Evolutionary conservation across 2,888 invertebrate genomes (phyloP).

Genomic region (Melanchra persicariae): DNA sequence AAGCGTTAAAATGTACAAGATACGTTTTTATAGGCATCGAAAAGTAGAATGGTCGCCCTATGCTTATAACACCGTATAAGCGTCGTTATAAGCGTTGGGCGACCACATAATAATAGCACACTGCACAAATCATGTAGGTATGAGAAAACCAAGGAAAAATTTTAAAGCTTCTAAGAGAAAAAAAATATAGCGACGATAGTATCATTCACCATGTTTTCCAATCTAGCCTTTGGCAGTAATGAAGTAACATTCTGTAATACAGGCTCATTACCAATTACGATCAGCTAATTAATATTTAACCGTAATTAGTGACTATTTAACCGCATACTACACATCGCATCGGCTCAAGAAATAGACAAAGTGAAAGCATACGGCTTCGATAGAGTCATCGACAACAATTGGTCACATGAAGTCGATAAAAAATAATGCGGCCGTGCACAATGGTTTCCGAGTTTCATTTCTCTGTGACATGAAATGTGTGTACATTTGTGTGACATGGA

Average conservation of each 20-base stretch:
- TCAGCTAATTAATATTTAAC: conserved; percentile 58
- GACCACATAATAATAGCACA: background rate
- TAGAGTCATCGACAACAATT: conserved; percentile 79
- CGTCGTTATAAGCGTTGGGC: background rate
- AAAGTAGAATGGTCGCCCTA: no score
- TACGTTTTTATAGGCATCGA: no score
- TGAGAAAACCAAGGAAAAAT: background rate
- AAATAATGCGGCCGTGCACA: conserved; percentile 75
- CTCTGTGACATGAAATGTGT: conserved; percentile 64
- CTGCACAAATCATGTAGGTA: background rate
- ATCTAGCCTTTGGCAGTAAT: conserved; percentile 7
- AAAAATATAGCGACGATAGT: background rate
- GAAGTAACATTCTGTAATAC: conserved; percentile 40
- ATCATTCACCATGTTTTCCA: conserved; percentile 5
- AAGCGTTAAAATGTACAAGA: no score
- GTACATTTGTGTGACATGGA: conserved; percentile 52
- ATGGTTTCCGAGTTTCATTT: conserved; percentile 80
- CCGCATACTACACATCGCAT: conserved; percentile 54
- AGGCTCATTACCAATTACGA: conserved; percentile 47
- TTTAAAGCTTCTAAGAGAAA: background rate
- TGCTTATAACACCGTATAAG: no score
- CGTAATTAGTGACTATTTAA: conserved; percentile 56
- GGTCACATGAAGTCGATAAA: conserved; percentile 77
- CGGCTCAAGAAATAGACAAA: conserved; percentile 70
- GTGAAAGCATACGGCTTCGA: conserved; percentile 83